These are phyloP conservation scores for Cremastinae sp. DNA, from an alignment of 2,888 invertebrate genomes.

Conservation along the genomic window DNA sequence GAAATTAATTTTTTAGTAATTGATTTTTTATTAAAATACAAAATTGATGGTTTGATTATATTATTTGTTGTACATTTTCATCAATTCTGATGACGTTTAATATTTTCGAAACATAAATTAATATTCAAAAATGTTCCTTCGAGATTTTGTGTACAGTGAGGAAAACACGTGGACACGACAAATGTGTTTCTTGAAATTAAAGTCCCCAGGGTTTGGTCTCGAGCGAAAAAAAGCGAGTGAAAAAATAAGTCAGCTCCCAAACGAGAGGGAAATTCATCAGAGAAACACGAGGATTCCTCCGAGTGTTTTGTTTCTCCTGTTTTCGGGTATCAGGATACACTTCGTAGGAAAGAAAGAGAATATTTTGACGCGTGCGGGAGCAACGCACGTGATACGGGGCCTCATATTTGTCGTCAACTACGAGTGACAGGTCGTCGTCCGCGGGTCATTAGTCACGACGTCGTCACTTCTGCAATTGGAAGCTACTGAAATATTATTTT, in stretches of 20 bases:
- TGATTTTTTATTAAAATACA: too few species aligned
- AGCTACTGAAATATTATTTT: constrained; percentile 66
- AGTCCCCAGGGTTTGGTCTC: constrained; percentile 44
- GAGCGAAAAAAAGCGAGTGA: constrained; percentile 15
- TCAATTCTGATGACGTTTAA: too few species aligned
- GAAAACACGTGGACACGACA: too few species aligned
- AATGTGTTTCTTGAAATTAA: constrained; percentile 37
- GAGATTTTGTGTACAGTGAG: too few species aligned
- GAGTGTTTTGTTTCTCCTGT: constrained; percentile 50
- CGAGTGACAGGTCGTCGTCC: constrained; percentile 74
- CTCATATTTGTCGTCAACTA: constrained; percentile 58
- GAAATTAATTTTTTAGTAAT: too few species aligned
- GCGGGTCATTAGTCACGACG: constrained; percentile 78
- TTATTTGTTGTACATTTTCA: too few species aligned
- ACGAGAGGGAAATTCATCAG: constrained; percentile 32
- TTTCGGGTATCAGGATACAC: constrained; percentile 45
- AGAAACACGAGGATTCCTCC: constrained; percentile 9
- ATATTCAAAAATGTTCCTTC: too few species aligned
- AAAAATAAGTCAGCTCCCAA: constrained; percentile 4
- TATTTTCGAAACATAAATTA: too few species aligned
- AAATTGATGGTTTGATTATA: too few species aligned
- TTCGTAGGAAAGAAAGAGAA: constrained; percentile 33
- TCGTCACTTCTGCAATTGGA: constrained; percentile 79
- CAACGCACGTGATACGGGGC: constrained; percentile 15
- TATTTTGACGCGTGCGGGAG: constrained; percentile 13